A percentile compares a stretch with the other conserved stretches of the same genome.
Evolutionary conservation across 1,140 invertebrate species (phyloP).

Genomic region (Probaryconus sp.): DNA sequence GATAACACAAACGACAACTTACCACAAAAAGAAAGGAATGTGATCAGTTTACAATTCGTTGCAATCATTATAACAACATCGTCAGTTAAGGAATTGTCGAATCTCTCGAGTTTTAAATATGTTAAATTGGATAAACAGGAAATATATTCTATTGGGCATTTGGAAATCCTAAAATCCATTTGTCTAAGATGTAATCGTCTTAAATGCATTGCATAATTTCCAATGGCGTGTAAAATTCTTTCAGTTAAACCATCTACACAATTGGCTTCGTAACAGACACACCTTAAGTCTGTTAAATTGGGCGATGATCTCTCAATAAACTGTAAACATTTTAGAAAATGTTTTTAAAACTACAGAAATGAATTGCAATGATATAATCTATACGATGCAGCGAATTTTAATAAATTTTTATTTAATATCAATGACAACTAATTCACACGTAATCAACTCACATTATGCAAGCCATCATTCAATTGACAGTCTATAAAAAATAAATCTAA

Average conservation of each 20-base stretch:
- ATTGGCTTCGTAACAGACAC: constrained; percentile 48
- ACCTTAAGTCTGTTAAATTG: constrained; percentile 49
- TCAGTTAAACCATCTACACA: constrained; percentile 41
- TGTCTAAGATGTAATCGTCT: constrained; percentile 49
- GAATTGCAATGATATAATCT: background rate
- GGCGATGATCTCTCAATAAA: constrained; percentile 42
- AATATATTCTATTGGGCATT: constrained; percentile 24
- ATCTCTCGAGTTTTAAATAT: constrained; percentile 54
- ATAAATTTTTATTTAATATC: no score
- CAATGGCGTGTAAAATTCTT: constrained; percentile 36
- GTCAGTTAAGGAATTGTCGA: constrained; percentile 48
- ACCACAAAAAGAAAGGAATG: constrained; percentile 47
- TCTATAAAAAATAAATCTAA: constrained; percentile 57
- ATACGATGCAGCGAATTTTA: no score
- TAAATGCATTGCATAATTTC: constrained; percentile 46
- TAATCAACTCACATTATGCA: constrained; percentile 45
- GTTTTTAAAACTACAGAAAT: constrained; percentile 27
- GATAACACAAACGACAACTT: constrained; percentile 7
- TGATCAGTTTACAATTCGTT: constrained; percentile 36
- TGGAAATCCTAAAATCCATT: constrained; percentile 41
- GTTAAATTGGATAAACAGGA: constrained; percentile 45
- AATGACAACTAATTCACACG: no score
- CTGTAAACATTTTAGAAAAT: constrained; percentile 40
- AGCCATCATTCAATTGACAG: constrained; percentile 44
- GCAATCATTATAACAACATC: constrained; percentile 23